Conservation (phyloP, 2,113 vertebrate species). For the Eulemur rufifrons region DNA sequence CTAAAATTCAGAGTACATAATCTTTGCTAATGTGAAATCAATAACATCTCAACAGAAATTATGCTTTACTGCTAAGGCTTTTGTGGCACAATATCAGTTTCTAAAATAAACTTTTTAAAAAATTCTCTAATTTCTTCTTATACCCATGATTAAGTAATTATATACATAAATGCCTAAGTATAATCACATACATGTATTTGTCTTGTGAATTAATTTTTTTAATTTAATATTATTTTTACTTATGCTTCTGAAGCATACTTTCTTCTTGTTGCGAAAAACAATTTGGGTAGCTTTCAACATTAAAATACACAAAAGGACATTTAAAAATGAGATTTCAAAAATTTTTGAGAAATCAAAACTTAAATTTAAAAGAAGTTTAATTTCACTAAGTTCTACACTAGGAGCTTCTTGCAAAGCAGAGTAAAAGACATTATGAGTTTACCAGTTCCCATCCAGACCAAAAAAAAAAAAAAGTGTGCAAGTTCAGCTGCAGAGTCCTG, state of each 20-base stretch:
- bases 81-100: neutral
- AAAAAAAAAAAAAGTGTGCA: neutral
- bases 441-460: neutral
- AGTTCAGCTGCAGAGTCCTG: neutral
- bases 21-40: neutral
- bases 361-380: neutral
- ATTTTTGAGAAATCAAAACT: neutral
- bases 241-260: neutral
- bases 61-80: neutral
- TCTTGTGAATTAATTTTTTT: neutral
- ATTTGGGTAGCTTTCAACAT: neutral
- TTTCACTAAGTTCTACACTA: neutral
- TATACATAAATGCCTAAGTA: neutral
- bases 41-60: neutral
- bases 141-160: neutral
- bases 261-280: neutral
- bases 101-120: neutral
- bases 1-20: neutral
- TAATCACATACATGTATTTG: neutral
- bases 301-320: neutral
- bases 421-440: neutral
- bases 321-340: neutral
- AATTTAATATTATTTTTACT: neutral
- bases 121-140: neutral
- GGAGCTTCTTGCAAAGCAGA: neutral